Conservation (phyloP, 2,888 invertebrate genomes). For the Sminthurinus aureus region DNA sequence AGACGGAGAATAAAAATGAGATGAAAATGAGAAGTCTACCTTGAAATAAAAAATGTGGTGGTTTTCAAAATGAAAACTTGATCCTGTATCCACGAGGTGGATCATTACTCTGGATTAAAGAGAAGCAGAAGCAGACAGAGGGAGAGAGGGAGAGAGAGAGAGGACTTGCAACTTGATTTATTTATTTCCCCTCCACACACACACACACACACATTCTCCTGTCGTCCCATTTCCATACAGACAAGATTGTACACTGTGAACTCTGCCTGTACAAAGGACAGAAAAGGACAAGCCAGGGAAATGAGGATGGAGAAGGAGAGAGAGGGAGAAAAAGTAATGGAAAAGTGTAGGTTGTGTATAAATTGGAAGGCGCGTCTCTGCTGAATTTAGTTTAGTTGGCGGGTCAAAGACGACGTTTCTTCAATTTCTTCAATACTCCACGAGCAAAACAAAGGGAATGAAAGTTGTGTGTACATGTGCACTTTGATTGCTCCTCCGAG, state of each 20-base stretch:
- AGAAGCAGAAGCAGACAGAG: neutral
- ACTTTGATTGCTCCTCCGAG: slow-evolving; percentile 10
- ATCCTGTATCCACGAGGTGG: neutral
- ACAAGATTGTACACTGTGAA: neutral
- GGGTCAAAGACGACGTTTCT: neutral
- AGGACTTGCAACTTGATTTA: no score
- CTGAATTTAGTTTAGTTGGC: no score
- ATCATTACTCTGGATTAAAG: slow-evolving; percentile 32
- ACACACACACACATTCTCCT: neutral
- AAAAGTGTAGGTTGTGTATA: no score
- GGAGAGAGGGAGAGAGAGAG: no score
- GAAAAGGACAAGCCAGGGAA: neutral
- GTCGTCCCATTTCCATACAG: neutral
- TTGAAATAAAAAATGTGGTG: neutral
- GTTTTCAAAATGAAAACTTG: slow-evolving; percentile 7
- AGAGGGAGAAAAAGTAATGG: neutral
- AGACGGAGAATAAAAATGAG: neutral
- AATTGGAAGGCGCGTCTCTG: no score
- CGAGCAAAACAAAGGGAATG: neutral
- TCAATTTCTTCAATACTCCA: neutral
- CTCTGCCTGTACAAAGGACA: neutral
- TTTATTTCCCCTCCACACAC: no score
- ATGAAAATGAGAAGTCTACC: no score
- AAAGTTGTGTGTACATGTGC: neutral
- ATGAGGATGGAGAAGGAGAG: neutral